phyloP scores from a whole-genome alignment of 2,888 invertebrate genomes.

The Sceliomorpha sp. region DNA sequence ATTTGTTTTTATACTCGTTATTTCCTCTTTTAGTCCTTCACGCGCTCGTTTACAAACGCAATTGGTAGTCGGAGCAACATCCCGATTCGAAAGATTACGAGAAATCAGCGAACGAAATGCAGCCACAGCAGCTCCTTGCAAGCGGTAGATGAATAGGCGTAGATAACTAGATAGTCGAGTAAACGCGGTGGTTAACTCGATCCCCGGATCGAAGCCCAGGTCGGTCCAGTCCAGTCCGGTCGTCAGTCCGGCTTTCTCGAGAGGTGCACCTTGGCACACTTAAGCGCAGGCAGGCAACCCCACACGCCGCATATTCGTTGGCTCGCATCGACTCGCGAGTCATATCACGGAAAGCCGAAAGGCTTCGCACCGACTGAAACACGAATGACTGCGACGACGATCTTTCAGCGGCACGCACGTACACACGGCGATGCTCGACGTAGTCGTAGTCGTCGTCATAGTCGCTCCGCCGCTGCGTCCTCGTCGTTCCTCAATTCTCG shows the following conservation, averaged over 20 bases:
- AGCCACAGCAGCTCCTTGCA: too few species aligned
- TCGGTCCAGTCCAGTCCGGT: conserved; percentile 69
- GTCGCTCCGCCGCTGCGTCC: too few species aligned
- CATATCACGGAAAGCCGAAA: conserved; percentile 48
- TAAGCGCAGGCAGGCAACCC: conserved; percentile 68
- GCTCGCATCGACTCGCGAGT: conserved; percentile 48
- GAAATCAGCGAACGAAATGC: conserved; percentile 28
- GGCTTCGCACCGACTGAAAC: conserved; percentile 45
- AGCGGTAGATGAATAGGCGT: conserved; percentile 23
- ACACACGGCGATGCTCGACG: conserved; percentile 5
- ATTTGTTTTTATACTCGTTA: too few species aligned
- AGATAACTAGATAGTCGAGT: conserved; percentile 47
- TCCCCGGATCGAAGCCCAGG: conserved; percentile 59
- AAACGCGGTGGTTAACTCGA: conserved; percentile 50
- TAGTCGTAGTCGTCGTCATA: too few species aligned
- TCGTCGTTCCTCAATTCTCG: conserved; percentile 29
- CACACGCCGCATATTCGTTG: conserved; percentile 60
- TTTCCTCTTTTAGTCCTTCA: too few species aligned
- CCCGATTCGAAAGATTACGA: conserved; percentile 9
- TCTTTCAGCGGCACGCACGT: conserved; percentile 1
- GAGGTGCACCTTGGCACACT: conserved; percentile 81
- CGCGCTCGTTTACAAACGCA: too few species aligned
- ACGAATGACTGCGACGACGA: conserved; percentile 1
- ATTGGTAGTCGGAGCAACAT: too few species aligned
- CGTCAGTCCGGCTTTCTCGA: conserved; percentile 80